Evolutionary conservation across 1,140 invertebrate species (phyloP), one percentile per base, ranked within the genome.

Genomic region (Drosophila nikananu): DNA sequence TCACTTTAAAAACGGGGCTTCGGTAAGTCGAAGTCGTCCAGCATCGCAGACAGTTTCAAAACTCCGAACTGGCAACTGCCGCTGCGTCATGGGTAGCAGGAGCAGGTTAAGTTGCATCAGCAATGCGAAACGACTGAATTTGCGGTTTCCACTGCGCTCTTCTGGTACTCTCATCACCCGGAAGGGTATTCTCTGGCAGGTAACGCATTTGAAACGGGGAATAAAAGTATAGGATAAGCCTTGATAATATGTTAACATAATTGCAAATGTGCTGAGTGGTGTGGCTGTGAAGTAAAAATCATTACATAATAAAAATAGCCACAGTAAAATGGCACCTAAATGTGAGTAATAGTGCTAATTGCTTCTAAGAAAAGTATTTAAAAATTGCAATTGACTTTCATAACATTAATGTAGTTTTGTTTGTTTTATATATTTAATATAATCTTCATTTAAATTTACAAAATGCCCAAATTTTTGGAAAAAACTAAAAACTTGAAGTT

Each of bases 1-100:
- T 66, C 77, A 77, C 81, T 13, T 57, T 39, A 80, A 83, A 83
- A 55, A 73, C 52, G 67, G 49, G 55, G 70, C 63, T 77, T 80
- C 57, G 80, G 62, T 83, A 83, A 86, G 87, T n/a, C n/a, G n/a
- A 87, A 86, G 83, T 77, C 71, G 86, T 59, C 46, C 35, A 68
- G 46, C 67, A 51, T 52, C 37, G 30, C 37, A 59, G 54, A 32
- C 25, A 72, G 51, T 72, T 73, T 41, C 54, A 32, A 49, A 60
- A 37, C 42, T 59, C 17, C 25, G 25, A 72, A 49, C 19, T 42
- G 25, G n/a, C 66, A 81, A 42, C 44, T 48, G 41, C 41, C 41
- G 46, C 42, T 48, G 21, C 62, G 42, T 58, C 63, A 71, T 65
- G 61, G 55, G 59, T 70, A 57, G 61, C 32, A 41, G 73, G 32